Percentiles rank a stretch among this genome's conserved stretches.
Conservation (phyloP, 2,888 invertebrate genomes). For the Drosophila tanythrix region DNA sequence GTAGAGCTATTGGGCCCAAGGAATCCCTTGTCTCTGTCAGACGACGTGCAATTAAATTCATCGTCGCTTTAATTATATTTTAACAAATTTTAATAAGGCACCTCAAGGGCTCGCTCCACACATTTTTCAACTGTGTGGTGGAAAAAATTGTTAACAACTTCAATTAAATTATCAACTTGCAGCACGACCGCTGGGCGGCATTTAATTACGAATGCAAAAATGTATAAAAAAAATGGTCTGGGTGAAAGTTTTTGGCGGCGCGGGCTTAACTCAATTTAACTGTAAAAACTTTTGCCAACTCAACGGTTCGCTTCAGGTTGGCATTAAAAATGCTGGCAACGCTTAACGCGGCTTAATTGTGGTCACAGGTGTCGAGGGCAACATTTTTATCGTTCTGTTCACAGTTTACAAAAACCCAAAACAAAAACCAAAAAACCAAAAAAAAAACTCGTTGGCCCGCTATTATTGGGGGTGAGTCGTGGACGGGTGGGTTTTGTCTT, state of each 20-base stretch:
- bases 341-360: conserved; percentile 83
- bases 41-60: conserved; percentile 66
- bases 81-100: conserved; percentile 78
- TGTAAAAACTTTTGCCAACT: conserved; percentile 63
- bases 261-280: conserved; percentile 76
- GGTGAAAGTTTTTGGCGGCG: conserved; percentile 58
- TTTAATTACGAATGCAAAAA: conserved; percentile 61
- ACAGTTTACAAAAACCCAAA: conserved; percentile 61
- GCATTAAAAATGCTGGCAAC: conserved; percentile 60
- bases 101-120: conserved; percentile 34
- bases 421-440: conserved; percentile 13
- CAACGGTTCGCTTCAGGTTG: conserved; percentile 12
- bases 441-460: conserved; percentile 9
- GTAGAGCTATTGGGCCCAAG: conserved; percentile 5
- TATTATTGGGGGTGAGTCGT: conserved; percentile 33
- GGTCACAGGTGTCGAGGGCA: conserved; percentile 82
- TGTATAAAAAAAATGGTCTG: conserved; percentile 19
- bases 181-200: conserved; percentile 57
- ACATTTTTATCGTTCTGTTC: conserved; percentile 82
- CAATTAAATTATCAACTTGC: conserved; percentile 81
- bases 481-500: conserved; percentile 21
- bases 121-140: conserved; percentile 11
- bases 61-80: conserved; percentile 73
- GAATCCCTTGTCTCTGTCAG: conserved; percentile 62
- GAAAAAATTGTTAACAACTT: conserved; percentile 76